Base-by-base conservation (phyloP, 2,888 invertebrate species). In the Sialis lutaria region DNA sequence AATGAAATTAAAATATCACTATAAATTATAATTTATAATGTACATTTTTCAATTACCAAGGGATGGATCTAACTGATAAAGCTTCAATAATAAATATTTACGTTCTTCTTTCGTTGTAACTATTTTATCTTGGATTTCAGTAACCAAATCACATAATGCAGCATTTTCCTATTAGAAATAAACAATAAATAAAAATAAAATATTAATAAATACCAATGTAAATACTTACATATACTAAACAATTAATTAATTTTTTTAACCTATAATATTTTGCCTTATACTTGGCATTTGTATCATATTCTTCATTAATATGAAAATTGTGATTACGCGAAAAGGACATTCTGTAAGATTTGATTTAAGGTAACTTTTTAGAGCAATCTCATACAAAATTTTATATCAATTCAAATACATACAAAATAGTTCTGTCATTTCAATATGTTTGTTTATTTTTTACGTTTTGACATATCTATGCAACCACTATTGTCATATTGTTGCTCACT, bases 101-200 rank as follows among this genome's bases (percentile, higher is more conserved):
- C 90, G 72, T 63, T 92, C 90, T 60, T 90, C 88, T 58, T 85
- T 84, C 1, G 83, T 79, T 46, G 82, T 73, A 31, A 81, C 64
- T 44, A 88, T 77, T 61, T 84, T 84, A 56, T 87, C 82, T 65
- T 92, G 90, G 51, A 84, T 77, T 62, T 81, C 77, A 1, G 85
- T 79, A 10, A 90, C 82, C 70, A 91, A 88, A 68, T 92, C 92
- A 63, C 90, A 89, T 3, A 91, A 63, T 5, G 85, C 83, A 46
- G 85, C 81, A 68, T 86, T 87, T 69, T 86, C 86, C 86, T 86
- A n/a, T 12, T 31, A 40, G 9, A 56, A 3, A 58, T 33, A 49
- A 35, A 43, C 42, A 42, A 46, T 45, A 41, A 37, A 8, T 12
- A 22, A 22, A 2, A 13, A n/a, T n/a, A 5, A 41, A 46, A 47